Conservation (phyloP, 1,140 invertebrate species). For the Bombus difficillimus region DNA sequence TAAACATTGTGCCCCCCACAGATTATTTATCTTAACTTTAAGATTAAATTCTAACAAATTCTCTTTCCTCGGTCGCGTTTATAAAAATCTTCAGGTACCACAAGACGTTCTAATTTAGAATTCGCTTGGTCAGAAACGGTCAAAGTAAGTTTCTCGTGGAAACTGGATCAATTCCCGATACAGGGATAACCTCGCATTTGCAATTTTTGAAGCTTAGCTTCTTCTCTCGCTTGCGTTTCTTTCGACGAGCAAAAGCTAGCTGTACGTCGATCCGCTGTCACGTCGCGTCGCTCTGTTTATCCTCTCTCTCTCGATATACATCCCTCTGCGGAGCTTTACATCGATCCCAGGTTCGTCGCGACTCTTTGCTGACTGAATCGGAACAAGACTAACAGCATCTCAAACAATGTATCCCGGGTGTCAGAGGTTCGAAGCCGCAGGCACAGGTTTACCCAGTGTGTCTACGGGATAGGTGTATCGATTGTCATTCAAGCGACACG, state of each 20-base stretch:
- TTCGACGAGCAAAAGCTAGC: slow-evolving; percentile 1
- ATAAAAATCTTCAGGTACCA: not conserved
- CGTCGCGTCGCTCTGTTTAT: slow-evolving; percentile 55
- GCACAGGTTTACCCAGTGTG: slow-evolving; percentile 42
- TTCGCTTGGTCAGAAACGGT: not conserved
- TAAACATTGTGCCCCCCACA: too few relatives aligned
- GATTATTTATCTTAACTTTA: too few relatives aligned
- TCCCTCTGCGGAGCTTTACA: slow-evolving; percentile 41
- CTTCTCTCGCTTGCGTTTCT: not conserved
- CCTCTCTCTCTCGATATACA: slow-evolving; percentile 32
- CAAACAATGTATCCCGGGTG: slow-evolving; percentile 65
- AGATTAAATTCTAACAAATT: too few relatives aligned
- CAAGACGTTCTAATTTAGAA: not conserved
- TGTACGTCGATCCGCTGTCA: slow-evolving; percentile 30
- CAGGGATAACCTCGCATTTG: slow-evolving; percentile 7
- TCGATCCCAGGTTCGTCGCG: slow-evolving; percentile 53
- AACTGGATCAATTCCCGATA: not conserved
- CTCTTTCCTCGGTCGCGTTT: too few relatives aligned
- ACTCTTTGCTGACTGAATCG: slow-evolving; percentile 66
- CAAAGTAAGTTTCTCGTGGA: not conserved
- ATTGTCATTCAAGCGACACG: slow-evolving; percentile 51
- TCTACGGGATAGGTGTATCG: slow-evolving; percentile 60
- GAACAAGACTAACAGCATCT: slow-evolving; percentile 66
- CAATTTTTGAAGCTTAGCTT: not conserved
- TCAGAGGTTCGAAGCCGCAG: slow-evolving; percentile 47